Percentiles rank a stretch among this genome's conserved stretches.
Conservation (phyloP, 2,888 invertebrate genomes). For the Nesidiocoris tenuis region DNA sequence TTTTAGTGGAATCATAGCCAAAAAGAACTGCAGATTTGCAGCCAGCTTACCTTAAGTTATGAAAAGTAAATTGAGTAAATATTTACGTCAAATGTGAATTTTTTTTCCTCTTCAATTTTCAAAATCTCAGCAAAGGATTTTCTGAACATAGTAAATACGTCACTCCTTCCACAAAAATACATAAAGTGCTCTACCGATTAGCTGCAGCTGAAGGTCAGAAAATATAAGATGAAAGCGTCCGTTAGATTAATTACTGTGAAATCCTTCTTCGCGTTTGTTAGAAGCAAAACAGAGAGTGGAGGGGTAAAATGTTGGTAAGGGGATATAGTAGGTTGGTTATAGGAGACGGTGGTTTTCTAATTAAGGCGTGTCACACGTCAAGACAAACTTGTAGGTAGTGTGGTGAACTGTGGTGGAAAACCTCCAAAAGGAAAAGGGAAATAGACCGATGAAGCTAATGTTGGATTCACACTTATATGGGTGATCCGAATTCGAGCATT, state of each 20-base stretch:
- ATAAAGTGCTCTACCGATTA: no score
- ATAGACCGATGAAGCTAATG: slow-evolving; percentile 32
- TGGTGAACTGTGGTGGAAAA: slow-evolving; percentile 22
- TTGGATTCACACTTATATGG: no score
- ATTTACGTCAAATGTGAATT: no score
- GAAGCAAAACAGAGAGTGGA: slow-evolving; percentile 6
- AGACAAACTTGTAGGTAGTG: slow-evolving; percentile 6
- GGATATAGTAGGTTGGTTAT: neutral
- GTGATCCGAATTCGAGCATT: no score
- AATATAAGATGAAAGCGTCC: slow-evolving; percentile 19
- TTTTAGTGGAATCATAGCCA: no score
- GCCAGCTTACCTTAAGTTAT: no score
- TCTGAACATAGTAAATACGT: no score
- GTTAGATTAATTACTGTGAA: slow-evolving; percentile 39
- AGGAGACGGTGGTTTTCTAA: slow-evolving; percentile 27
- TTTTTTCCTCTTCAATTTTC: no score
- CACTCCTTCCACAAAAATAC: no score
- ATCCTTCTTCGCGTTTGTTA: slow-evolving; percentile 40
- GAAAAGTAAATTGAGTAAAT: no score
- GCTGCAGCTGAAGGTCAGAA: neutral
- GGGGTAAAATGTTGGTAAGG: slow-evolving; percentile 2
- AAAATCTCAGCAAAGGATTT: no score
- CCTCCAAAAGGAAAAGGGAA: slow-evolving; percentile 19
- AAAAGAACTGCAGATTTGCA: no score
- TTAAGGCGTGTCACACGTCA: slow-evolving; percentile 38